Conservation (phyloP, 2,888 invertebrate genomes). For the Drosophila anomalipes region DNA sequence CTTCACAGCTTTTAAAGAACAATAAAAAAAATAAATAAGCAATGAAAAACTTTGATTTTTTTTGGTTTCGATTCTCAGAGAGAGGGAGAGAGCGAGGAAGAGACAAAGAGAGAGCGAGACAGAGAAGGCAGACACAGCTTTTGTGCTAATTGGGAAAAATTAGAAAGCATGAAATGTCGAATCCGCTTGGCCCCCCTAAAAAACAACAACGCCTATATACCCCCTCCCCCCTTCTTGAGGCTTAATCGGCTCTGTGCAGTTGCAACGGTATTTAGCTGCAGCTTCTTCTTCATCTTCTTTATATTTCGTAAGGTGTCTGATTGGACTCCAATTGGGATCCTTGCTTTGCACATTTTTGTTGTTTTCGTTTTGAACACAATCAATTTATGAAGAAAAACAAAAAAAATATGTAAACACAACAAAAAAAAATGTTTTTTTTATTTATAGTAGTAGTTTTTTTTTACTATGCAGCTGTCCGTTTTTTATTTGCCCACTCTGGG, state of each 20-base stretch:
- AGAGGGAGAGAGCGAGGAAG: conserved; percentile 19
- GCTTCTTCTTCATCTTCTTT: conserved; percentile 8
- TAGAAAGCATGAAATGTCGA: conserved; percentile 78
- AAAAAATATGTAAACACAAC: conserved; percentile 28
- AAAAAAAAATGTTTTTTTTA: conserved; percentile 22
- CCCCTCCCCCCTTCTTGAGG: conserved; percentile 17
- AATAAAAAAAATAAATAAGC: conserved; percentile 18
- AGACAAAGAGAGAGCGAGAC: conserved; percentile 21
- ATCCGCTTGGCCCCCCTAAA: conserved; percentile 51
- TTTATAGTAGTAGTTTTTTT: conserved; percentile 15
- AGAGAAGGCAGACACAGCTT: conserved; percentile 44
- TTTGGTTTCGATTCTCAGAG: conserved; percentile 68
- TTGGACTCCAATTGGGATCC: conserved; percentile 44
- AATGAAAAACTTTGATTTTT: conserved; percentile 41
- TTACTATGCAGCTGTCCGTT: conserved; percentile 29
- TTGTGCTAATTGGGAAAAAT: conserved; percentile 80
- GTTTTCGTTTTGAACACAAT: conserved; percentile 33
- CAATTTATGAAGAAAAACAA: conserved; percentile 28
- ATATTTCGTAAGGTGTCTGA: conserved; percentile 18
- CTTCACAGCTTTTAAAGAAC: conserved; percentile 34
- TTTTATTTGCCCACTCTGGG: conserved; percentile 30
- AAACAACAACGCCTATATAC: conserved; percentile 1
- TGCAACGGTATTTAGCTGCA: conserved; percentile 36
- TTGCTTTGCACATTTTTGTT: conserved; percentile 33
- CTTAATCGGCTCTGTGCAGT: conserved; percentile 67